These are phyloP conservation scores for Ferdinandea cuprea DNA, from an alignment of 2,888 invertebrate genomes.

Conservation along the genomic window DNA sequence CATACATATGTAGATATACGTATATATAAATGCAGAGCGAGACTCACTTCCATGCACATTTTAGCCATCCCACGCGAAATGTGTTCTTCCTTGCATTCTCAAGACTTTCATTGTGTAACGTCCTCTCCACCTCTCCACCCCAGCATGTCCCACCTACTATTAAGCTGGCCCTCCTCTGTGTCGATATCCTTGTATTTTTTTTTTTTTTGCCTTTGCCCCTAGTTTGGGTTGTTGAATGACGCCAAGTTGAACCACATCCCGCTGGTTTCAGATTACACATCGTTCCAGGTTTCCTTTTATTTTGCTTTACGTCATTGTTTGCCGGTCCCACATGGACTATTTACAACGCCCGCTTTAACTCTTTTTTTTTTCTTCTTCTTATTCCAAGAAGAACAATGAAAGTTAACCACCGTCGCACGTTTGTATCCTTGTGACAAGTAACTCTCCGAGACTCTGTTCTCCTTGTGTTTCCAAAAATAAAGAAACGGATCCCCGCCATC, in stretches of 20 bases:
- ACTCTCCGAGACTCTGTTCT: conserved; percentile 16
- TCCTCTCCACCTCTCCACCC: background rate
- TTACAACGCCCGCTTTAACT: conserved; percentile 40
- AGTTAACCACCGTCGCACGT: conserved; percentile 50
- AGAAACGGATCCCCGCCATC: conserved; percentile 21
- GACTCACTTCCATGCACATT: conserved; percentile 34
- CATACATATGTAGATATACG: background rate
- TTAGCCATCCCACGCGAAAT: conserved; percentile 24
- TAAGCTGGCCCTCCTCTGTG: conserved; percentile 16
- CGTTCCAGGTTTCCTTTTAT: conserved; percentile 28
- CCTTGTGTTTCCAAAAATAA: conserved; percentile 33
- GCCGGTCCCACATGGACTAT: conserved; percentile 51
- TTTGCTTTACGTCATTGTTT: conserved; percentile 32
- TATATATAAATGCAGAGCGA: too few relatives aligned
- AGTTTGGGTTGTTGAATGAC: conserved; percentile 35
- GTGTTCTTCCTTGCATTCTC: conserved; percentile 32
- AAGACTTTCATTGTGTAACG: conserved; percentile 7
- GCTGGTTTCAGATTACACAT: conserved; percentile 68
- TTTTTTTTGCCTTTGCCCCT: conserved; percentile 18
- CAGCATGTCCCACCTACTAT: background rate
- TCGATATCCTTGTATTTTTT: background rate
- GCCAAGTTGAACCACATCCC: conserved; percentile 53
- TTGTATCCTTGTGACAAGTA: conserved; percentile 65
- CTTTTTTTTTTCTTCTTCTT: conserved; percentile 25
- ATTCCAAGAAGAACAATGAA: conserved; percentile 37